Percentiles rank a stretch among this genome's conserved stretches.
These are phyloP conservation scores for Aphelenchoides fujianensis DNA, from an alignment of 1,140 invertebrate genomes.

Conservation along the genomic window DNA sequence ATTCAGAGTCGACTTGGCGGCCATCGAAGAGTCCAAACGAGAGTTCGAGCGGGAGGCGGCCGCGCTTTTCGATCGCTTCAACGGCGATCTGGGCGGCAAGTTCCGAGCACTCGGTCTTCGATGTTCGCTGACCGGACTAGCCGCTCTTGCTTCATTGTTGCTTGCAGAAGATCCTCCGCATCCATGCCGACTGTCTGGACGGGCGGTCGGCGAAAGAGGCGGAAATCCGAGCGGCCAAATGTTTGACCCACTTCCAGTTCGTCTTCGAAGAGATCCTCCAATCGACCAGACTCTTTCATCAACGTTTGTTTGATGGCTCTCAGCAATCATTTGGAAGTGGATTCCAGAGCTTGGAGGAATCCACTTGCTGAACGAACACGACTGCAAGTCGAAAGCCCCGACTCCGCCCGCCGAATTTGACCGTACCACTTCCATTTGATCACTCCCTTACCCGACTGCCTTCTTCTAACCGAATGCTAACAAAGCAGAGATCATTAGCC, in stretches of 20 bases:
- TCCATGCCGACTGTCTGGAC: neutral
- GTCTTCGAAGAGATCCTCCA: slow-evolving; percentile 10
- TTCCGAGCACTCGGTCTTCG: neutral
- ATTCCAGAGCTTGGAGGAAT: slow-evolving; percentile 12
- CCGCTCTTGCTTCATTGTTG: neutral
- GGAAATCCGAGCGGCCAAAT: neutral
- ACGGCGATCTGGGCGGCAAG: neutral
- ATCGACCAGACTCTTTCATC: neutral
- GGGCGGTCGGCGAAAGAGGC: neutral
- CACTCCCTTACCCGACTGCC: no score
- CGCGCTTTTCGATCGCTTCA: neutral
- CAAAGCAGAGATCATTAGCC: no score
- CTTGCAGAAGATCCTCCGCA: neutral
- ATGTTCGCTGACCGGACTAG: neutral
- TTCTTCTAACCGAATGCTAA: no score
- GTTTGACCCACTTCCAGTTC: neutral
- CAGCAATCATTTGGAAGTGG: neutral
- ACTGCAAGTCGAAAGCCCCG: neutral
- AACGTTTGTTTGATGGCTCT: neutral
- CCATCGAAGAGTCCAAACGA: neutral
- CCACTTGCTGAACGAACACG: neutral
- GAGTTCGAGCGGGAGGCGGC: neutral
- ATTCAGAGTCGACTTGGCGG: no score
- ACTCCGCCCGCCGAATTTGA: no score
- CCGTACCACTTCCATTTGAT: no score